Evolutionary conservation across 1,140 invertebrate genomes (phyloP), one percentile per base, ranked within the genome.

Genomic region (Ptiloglossa arizonensis): DNA sequence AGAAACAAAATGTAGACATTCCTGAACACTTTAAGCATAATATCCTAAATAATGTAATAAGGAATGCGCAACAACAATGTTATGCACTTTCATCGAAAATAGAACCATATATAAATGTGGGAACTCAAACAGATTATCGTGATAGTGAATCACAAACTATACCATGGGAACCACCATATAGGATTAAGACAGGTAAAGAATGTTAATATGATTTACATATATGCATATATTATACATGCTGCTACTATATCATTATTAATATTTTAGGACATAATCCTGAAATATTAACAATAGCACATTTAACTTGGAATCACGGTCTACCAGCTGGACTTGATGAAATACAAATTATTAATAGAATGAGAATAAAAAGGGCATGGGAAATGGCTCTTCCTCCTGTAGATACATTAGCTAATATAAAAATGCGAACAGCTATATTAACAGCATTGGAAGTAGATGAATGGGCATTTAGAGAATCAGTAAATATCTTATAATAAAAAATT

Each of bases 91-190:
- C 52, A 57, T 8, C 41, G n/a, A 81, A 81, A n/a, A 38, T n/a
- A 13, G 71, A 79, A 17, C 46, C 13, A 3, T 48, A 63, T 4
- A 82, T 71, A 57, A 94, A 92, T 59, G 89, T 93, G 52, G 91
- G 89, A 38, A 94, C 94, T 0, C 96, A 97, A 91, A 97, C 96
- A 1, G 93, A 95, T 81, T 96, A 93, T 86, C 93, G 96, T 77
- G 97, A 97, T 81, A 95, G 94, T 5, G 96, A 96, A 82, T 93
- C 95, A 17, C 96, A 97, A 91, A 97, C 97, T 1, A 90, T 93
- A 38, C 96, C 96, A 0, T 97, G 96, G 94, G 94, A 96, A 66
- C 95, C 96, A 11, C 93, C 95, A 38, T 89, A 88, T 66, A 80
- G 81, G 75, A 81, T 88, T 73, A 70, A 63, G 76, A 11, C 79